Evolutionary conservation across 2,797 vertebrate species (phyloP), one percentile per base, ranked within the genome.

Genomic region (Zenarchopterus dispar): DNA sequence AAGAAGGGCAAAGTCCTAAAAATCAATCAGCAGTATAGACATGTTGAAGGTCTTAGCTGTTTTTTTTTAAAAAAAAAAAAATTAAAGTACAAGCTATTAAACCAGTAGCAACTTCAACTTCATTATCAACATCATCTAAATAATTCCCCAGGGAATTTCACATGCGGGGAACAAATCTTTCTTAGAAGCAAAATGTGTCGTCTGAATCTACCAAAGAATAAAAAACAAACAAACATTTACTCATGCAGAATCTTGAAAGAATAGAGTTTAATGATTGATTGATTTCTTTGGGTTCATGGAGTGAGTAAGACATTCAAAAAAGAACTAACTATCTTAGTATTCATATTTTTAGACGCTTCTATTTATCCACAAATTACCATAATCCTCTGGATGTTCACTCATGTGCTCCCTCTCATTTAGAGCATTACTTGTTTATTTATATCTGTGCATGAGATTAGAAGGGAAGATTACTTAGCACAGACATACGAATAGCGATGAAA

Each of bases 371-470:
- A 90, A 91, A 93, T 94, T 92, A 91, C 87, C 92, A 93, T 94
- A 94, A 94, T 93, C 94, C 91, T 77, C 81, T 78, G 86, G 83
- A 76, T 91, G 91, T 90, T 93, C 90, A 87, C 89, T 90, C 85
- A 65, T 90, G 91, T 91, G 88, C 82, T 87, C 87, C 75, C 86
- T 88, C 88, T 92, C 89, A 88, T 91, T 91, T 88, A 70, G 80
- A 88, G 88, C 89, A 84, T 87, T 84, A 84, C 89, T 92, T 93
- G 92, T 93, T 94, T 94, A 94, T 94, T 93, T 93, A 92, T 92
- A 91, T 94, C 89, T 89, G 79, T 90, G 88, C 87, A 89, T 89
- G 85, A 93, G 93, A 94, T 94, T 94, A 94, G 90, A 85, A 82
- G 62, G 72, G 84, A 82, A 92, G 93, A 94, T 94, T 94, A 94